Evolutionary conservation across 1,140 invertebrate species (phyloP).

Genomic region (Sminthurinus signatus): DNA sequence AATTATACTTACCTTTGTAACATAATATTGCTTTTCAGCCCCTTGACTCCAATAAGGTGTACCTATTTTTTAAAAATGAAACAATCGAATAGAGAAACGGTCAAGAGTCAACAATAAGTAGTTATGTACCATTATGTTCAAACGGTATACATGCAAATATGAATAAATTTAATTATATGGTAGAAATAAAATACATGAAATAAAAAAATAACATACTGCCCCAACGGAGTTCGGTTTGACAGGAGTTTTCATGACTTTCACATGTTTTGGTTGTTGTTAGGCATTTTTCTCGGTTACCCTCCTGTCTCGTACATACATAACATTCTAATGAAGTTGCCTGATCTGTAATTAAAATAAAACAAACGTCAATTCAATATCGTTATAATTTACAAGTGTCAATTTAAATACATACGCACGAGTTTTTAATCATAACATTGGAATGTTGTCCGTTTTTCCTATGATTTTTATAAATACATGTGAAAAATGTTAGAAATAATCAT

Average conservation of each 20-base stretch:
- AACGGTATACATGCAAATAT: not conserved
- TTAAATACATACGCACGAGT: no score
- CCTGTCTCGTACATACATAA: slow-evolving; percentile 89
- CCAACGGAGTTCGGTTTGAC: slow-evolving; percentile 82
- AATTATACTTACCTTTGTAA: slow-evolving; percentile 69
- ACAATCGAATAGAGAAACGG: not conserved
- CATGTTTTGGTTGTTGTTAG: slow-evolving; percentile 85
- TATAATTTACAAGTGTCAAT: no score
- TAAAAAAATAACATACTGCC: slow-evolving; percentile 62
- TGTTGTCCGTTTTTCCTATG: no score
- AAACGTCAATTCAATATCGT: not conserved
- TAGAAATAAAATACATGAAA: slow-evolving; percentile 8
- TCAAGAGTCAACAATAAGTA: not conserved
- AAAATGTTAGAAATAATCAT: no score
- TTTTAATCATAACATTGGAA: no score
- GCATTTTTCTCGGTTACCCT: slow-evolving; percentile 89
- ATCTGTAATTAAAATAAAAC: not conserved
- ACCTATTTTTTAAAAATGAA: slow-evolving; percentile 50
- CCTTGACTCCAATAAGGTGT: slow-evolving; percentile 90
- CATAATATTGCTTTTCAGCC: slow-evolving; percentile 87
- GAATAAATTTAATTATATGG: slow-evolving; percentile 3
- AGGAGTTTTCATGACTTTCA: slow-evolving; percentile 76
- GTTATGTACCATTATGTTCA: not conserved
- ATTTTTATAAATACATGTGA: no score
- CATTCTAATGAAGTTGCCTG: slow-evolving; percentile 59